Evolutionary conservation across 2,888 invertebrate species (phyloP).

Genomic region (Ypsolopha scabrella): DNA sequence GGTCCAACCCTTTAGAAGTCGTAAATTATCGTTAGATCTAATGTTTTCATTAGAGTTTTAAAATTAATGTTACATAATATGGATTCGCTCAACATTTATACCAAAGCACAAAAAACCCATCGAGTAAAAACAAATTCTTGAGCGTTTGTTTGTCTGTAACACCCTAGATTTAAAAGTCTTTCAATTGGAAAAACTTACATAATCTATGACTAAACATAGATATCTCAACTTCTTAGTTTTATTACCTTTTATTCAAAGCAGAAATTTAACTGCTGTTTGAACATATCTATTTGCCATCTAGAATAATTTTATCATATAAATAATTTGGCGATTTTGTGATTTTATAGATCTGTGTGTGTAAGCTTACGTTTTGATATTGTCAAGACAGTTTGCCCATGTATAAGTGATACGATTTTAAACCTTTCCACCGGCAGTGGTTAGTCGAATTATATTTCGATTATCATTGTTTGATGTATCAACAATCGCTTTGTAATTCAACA

Average conservation of each 20-base stretch:
- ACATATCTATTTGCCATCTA: slow-evolving; percentile 50
- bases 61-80: slow-evolving; percentile 56
- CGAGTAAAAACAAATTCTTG: slow-evolving; percentile 57
- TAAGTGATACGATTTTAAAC: too few species aligned
- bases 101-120: slow-evolving; percentile 69
- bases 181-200: slow-evolving; percentile 61
- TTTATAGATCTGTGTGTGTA: slow-evolving; percentile 1
- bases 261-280: slow-evolving; percentile 13
- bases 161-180: slow-evolving; percentile 65
- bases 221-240: slow-evolving; percentile 26
- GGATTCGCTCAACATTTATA: slow-evolving; percentile 69
- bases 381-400: too few species aligned
- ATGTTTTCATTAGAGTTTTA: slow-evolving; percentile 62
- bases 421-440: background rate
- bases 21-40: slow-evolving; percentile 53
- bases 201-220: slow-evolving; percentile 43
- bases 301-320: slow-evolving; percentile 20
- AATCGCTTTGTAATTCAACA: background rate
- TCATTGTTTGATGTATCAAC: background rate
- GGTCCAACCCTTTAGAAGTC: slow-evolving; percentile 67
- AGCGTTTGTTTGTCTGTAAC: slow-evolving; percentile 53
- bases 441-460: background rate
- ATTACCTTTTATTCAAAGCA: slow-evolving; percentile 14
- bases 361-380: too few species aligned
- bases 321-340: slow-evolving; percentile 1